Conservation (phyloP, 2,888 invertebrate genomes). For the Cantharis lateralis region DNA sequence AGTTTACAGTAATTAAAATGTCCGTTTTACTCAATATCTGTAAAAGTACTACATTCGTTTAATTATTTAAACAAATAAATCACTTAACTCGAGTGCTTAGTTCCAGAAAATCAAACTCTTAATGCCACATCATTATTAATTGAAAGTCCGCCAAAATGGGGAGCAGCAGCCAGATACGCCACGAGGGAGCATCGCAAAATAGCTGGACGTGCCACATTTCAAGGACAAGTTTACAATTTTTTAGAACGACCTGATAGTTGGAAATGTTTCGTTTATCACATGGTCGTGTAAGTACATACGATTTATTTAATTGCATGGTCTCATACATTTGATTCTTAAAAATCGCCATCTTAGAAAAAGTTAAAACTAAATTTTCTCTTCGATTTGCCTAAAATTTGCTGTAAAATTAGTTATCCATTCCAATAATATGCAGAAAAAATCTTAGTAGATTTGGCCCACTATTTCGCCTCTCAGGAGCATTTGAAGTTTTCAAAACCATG, state of each 20-base stretch:
- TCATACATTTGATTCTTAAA: no score
- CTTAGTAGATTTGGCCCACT: no score
- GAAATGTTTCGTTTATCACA: slow-evolving; percentile 84
- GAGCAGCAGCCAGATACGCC: slow-evolving; percentile 63
- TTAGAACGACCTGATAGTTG: slow-evolving; percentile 81
- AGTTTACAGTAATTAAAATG: not conserved
- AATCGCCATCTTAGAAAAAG: no score
- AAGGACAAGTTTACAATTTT: slow-evolving; percentile 82
- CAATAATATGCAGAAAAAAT: no score
- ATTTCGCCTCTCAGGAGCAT: no score
- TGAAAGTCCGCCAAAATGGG: slow-evolving; percentile 60
- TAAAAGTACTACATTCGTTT: not conserved
- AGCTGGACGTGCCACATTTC: slow-evolving; percentile 69
- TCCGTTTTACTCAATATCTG: not conserved
- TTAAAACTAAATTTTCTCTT: no score
- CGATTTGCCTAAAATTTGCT: no score
- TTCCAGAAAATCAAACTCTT: slow-evolving; percentile 42
- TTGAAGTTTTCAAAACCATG: no score
- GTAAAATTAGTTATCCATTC: no score
- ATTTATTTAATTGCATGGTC: not conserved
- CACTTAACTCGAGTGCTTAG: not conserved
- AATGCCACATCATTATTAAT: slow-evolving; percentile 53
- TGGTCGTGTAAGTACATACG: slow-evolving; percentile 73
- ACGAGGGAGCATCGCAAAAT: slow-evolving; percentile 65
- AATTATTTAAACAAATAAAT: not conserved